Evolutionary conservation across 1,140 invertebrate species (phyloP).

Genomic region (Drosophila sechellia): DNA sequence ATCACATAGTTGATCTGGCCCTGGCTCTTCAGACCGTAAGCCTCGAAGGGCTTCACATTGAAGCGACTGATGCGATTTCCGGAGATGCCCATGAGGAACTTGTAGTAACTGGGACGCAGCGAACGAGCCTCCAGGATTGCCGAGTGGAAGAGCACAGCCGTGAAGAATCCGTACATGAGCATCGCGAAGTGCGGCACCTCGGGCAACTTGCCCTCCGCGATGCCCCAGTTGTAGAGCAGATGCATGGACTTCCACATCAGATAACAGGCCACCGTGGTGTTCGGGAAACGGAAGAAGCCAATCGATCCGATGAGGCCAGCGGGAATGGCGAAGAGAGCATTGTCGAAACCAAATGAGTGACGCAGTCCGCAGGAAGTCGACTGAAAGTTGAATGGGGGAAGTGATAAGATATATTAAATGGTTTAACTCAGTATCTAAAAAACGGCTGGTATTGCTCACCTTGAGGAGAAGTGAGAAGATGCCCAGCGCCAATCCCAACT

Average conservation of each 20-base stretch:
- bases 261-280: slow-evolving; percentile 88
- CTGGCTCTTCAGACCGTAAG: slow-evolving; percentile 86
- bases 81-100: slow-evolving; percentile 90
- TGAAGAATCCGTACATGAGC: slow-evolving; percentile 90
- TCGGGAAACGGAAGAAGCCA: slow-evolving; percentile 87
- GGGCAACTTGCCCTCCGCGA: slow-evolving; percentile 86
- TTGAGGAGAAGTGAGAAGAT: slow-evolving; percentile 87
- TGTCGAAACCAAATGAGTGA: slow-evolving; percentile 86
- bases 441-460: slow-evolving; percentile 57
- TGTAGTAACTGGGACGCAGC: slow-evolving; percentile 93
- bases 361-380: slow-evolving; percentile 87
- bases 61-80: slow-evolving; percentile 60
- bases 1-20: slow-evolving; percentile 84
- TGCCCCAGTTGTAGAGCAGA: slow-evolving; percentile 87
- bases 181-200: slow-evolving; percentile 87
- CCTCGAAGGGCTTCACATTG: slow-evolving; percentile 85
- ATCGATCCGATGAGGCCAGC: slow-evolving; percentile 88
- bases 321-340: slow-evolving; percentile 86
- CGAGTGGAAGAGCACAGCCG: slow-evolving; percentile 91
- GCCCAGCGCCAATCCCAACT: slow-evolving; percentile 87
- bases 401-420: neutral
- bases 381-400: slow-evolving; percentile 52
- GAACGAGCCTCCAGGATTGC: slow-evolving; percentile 91
- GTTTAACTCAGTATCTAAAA: too few species aligned
- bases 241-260: slow-evolving; percentile 89